Conservation (phyloP, 1,140 invertebrate species). For the Mizuhopecten yessoensis region DNA sequence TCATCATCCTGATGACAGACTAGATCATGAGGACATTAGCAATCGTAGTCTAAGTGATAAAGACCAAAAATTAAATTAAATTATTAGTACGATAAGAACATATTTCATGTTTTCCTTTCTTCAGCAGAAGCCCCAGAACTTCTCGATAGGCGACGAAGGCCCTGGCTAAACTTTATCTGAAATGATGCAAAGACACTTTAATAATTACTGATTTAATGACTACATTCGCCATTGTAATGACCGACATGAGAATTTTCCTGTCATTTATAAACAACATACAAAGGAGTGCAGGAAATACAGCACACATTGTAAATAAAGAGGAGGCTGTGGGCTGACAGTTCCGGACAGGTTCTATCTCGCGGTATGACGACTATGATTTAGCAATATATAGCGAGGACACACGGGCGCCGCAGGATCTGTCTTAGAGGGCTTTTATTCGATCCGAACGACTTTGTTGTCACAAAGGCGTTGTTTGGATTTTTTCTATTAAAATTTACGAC, state of each 20-base stretch:
- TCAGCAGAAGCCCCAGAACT: no score
- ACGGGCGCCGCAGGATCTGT: background rate
- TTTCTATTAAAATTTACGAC: background rate
- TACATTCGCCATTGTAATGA: background rate
- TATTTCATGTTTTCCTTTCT: no score
- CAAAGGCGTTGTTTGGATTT: conserved; percentile 25
- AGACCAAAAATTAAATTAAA: no score
- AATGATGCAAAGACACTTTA: background rate
- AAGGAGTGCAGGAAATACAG: background rate
- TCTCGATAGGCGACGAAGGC: background rate
- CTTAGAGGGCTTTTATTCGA: background rate
- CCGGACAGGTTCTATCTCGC: background rate
- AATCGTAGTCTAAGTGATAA: no score
- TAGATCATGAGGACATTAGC: no score
- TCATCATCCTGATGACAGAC: no score
- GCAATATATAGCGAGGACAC: background rate
- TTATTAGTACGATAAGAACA: no score
- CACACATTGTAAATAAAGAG: background rate
- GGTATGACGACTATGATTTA: conserved; percentile 10
- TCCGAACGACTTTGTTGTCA: background rate
- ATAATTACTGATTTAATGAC: background rate
- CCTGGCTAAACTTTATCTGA: background rate
- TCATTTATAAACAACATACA: conserved; percentile 10
- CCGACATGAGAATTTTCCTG: background rate
- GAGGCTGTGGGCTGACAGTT: background rate